Conservation (phyloP, 1,140 invertebrate genomes). For the Coelopa frigida region DNA sequence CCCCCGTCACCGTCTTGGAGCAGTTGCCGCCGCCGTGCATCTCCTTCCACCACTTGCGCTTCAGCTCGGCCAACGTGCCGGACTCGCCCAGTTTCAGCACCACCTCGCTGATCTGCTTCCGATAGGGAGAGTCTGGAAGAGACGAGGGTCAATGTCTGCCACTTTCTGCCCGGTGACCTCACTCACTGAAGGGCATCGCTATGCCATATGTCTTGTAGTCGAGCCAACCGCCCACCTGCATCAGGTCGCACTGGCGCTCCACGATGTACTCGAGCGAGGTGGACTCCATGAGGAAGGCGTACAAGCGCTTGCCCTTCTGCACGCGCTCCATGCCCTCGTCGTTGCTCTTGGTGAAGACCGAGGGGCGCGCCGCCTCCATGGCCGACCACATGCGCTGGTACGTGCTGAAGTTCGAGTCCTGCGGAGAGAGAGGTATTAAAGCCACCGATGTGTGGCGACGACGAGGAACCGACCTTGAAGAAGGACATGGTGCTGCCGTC, state of each 20-base stretch:
- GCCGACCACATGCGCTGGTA: conserved; percentile 58
- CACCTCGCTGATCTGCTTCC: conserved; percentile 60
- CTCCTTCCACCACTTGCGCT: conserved; percentile 76
- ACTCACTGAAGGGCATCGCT: conserved; percentile 53
- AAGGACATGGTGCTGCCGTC: conserved; percentile 71
- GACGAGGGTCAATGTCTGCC: not conserved
- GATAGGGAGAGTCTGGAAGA: conserved; percentile 59
- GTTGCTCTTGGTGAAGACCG: conserved; percentile 68
- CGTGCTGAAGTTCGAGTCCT: conserved; percentile 39
- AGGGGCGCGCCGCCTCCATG: conserved; percentile 65
- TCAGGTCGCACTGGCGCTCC: conserved; percentile 85
- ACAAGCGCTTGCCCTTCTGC: conserved; percentile 66
- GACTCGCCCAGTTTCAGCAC: conserved; percentile 72
- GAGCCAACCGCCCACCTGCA: conserved; percentile 83
- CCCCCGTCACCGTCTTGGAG: conserved; percentile 20
- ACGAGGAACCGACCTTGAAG: conserved; percentile 56
- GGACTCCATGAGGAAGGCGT: conserved; percentile 93
- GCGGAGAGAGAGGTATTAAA: conserved; percentile 1
- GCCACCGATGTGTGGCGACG: not conserved
- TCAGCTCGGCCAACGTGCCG: conserved; percentile 63
- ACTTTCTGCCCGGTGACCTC: not conserved
- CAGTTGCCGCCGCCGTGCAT: conserved; percentile 43
- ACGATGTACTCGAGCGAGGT: conserved; percentile 84
- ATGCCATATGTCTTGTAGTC: conserved; percentile 81
- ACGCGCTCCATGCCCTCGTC: conserved; percentile 78